Percentiles rank a stretch among this genome's conserved stretches.
phyloP scores from a whole-genome alignment of 2,888 invertebrate species.

The Lissocephala sabroskyi region DNA sequence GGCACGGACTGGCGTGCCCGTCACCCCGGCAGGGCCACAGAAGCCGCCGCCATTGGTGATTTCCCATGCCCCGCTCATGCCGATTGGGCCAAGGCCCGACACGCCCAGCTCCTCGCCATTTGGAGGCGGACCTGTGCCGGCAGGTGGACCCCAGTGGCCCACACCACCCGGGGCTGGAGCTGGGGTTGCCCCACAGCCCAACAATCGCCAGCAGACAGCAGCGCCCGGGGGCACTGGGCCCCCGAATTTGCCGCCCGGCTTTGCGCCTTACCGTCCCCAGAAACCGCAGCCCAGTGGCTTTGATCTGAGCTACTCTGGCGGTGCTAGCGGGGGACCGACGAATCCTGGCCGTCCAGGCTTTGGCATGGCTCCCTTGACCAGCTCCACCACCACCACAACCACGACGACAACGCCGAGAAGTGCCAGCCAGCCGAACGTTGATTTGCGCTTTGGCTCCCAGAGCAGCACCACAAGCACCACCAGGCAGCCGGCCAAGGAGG shows the following conservation, averaged over 20 bases:
- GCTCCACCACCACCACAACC: conserved; percentile 30
- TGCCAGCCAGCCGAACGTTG: conserved; percentile 27
- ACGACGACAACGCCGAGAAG: conserved; percentile 29
- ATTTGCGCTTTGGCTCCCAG: conserved; percentile 39
- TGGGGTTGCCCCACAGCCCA: neutral
- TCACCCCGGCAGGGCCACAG: conserved; percentile 23
- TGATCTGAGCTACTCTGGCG: conserved; percentile 66
- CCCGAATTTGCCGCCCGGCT: conserved; percentile 50
- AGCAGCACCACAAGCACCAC: conserved; percentile 33
- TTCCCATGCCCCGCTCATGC: conserved; percentile 61
- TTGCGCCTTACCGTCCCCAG: conserved; percentile 56
- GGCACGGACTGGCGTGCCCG: neutral
- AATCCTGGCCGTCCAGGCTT: conserved; percentile 40
- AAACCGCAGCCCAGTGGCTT: conserved; percentile 65
- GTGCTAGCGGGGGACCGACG: conserved; percentile 20
- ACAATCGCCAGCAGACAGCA: conserved; percentile 15
- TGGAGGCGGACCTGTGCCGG: conserved; percentile 17
- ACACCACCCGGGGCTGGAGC: conserved; percentile 6
- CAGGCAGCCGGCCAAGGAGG: conserved; percentile 51
- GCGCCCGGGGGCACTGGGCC: conserved; percentile 13
- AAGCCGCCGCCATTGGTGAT: conserved; percentile 61
- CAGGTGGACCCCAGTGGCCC: conserved; percentile 52
- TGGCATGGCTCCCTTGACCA: conserved; percentile 48
- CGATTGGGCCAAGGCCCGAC: conserved; percentile 66
- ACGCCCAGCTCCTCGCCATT: conserved; percentile 64